Evolutionary conservation across 2,888 invertebrate genomes (phyloP).

Genomic region (Meteorus cinctellus): DNA sequence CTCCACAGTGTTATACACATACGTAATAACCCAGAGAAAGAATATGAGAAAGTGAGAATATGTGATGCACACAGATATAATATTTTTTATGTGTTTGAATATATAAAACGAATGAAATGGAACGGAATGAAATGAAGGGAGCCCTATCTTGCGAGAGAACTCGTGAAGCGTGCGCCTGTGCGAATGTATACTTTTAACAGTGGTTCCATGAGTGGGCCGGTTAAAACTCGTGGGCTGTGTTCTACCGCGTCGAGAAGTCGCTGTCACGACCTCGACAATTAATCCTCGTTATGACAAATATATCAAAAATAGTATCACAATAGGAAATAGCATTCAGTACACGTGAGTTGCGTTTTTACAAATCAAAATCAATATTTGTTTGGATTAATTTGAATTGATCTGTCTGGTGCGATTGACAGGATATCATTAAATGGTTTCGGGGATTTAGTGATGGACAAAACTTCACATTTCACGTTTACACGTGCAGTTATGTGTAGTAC

Average conservation of each 20-base stretch:
- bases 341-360: no score
- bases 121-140: conserved; percentile 38
- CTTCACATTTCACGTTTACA: no score
- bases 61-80: conserved; percentile 4
- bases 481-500: no score
- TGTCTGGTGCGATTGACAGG: no score
- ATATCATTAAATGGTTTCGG: no score
- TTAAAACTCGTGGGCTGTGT: conserved; percentile 34
- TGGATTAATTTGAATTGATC: no score
- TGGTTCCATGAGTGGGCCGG: conserved; percentile 43
- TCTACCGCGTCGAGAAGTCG: conserved; percentile 40
- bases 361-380: no score
- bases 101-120: conserved; percentile 12
- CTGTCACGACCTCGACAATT: conserved; percentile 43
- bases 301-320: conserved; percentile 13
- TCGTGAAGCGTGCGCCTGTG: conserved; percentile 1
- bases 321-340: no score
- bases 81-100: not conserved
- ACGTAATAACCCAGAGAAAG: conserved; percentile 23
- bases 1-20: not conserved
- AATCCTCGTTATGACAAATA: conserved; percentile 31
- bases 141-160: conserved; percentile 22
- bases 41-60: conserved; percentile 18
- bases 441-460: no score
- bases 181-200: not conserved